phyloP scores from a whole-genome alignment of 2,113 vertebrate species.

The Malurus melanocephalus region DNA sequence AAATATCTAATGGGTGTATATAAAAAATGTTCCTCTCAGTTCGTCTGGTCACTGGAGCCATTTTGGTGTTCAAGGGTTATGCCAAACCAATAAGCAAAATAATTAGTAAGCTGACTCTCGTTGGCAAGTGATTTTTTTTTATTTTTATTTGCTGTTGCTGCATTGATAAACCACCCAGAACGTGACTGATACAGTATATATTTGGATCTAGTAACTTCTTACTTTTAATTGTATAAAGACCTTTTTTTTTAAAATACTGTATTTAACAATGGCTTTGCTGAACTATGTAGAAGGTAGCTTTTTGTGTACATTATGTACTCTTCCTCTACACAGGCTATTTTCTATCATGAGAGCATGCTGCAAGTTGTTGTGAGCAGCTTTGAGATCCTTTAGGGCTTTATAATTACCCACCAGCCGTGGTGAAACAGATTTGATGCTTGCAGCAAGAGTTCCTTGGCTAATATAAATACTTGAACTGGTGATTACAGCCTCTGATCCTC shows the following conservation, averaged over 20 bases:
- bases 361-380: neutral
- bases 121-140: neutral
- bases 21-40: neutral
- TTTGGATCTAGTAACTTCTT: neutral
- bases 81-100: neutral
- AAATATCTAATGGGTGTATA: neutral
- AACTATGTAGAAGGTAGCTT: neutral
- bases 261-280: neutral
- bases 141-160: neutral
- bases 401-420: neutral
- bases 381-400: neutral
- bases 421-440: conserved; percentile 14
- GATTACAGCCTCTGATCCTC: neutral
- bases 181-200: neutral
- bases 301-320: neutral
- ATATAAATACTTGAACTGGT: neutral
- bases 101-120: neutral
- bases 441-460: conserved; percentile 13
- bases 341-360: neutral
- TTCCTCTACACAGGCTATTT: neutral
- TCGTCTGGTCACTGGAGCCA: neutral
- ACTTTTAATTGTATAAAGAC: neutral
- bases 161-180: neutral
- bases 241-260: neutral
- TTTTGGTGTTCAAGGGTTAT: neutral